Percentiles rank a stretch among this genome's conserved stretches.
These are phyloP conservation scores for Zoanthus sansibaricus DNA, from an alignment of 92 coral and sea anemone genomes.

Conservation along the genomic window DNA sequence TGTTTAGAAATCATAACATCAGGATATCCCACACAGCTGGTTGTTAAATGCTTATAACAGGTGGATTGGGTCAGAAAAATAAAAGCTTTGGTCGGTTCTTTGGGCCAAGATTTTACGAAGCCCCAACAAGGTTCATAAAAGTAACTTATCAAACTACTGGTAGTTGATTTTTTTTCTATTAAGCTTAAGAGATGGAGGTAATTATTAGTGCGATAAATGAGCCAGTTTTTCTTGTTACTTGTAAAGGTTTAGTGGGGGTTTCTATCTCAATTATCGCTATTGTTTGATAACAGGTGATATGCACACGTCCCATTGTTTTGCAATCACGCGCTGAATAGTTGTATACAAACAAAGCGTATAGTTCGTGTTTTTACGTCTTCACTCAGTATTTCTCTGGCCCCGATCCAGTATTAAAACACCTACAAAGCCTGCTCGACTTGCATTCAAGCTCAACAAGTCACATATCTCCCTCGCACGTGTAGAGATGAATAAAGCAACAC, in stretches of 20 bases:
- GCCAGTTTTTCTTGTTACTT: constrained; percentile 27
- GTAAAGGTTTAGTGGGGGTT: constrained; percentile 39
- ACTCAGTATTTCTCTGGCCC: constrained; percentile 29
- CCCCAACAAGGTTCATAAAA: constrained; percentile 1
- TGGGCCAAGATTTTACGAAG: not conserved
- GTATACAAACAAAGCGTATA: constrained; percentile 37
- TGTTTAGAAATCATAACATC: constrained; percentile 48
- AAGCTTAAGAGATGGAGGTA: constrained; percentile 43
- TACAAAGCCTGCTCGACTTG: constrained; percentile 39
- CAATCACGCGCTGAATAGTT: constrained; percentile 51
- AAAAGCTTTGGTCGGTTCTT: constrained; percentile 26
- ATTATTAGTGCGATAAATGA: constrained; percentile 30
- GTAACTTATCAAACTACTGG: not conserved
- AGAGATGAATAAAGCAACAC: constrained; percentile 18
- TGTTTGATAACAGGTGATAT: constrained; percentile 44
- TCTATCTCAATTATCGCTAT: constrained; percentile 30
- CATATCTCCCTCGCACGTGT: constrained; percentile 36
- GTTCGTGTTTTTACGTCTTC: constrained; percentile 18
- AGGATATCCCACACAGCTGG: constrained; percentile 49
- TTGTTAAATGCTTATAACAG: constrained; percentile 36
- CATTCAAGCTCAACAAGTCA: constrained; percentile 50
- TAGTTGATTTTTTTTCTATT: constrained; percentile 26
- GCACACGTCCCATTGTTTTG: constrained; percentile 48
- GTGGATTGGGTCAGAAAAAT: constrained; percentile 30
- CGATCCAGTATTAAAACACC: constrained; percentile 38